Percentiles rank a stretch among this genome's conserved stretches.
Evolutionary conservation across 2,113 vertebrate genomes (phyloP).

Genomic region (Aramus guarauna): DNA sequence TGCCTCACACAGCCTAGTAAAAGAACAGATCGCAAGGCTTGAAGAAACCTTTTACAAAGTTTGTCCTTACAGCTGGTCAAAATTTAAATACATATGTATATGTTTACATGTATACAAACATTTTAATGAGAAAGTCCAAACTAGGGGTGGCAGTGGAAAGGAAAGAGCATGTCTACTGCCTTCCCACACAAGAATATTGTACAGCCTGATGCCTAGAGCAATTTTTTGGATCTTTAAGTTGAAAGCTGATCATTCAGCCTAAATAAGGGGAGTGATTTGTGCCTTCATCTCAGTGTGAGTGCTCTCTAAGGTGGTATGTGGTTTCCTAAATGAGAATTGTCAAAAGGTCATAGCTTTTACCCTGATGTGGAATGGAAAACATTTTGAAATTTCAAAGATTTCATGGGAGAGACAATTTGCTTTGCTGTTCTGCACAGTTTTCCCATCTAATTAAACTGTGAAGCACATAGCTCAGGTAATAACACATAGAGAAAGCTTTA

Average conservation of each 20-base stretch:
- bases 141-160: neutral
- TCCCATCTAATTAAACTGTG: slow-evolving; percentile 24
- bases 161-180: neutral
- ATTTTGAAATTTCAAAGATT: slow-evolving; percentile 9
- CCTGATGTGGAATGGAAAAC: neutral
- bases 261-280: neutral
- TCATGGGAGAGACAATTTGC: neutral
- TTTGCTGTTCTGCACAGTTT: neutral
- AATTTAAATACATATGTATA: neutral
- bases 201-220: neutral
- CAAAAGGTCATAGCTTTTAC: slow-evolving; percentile 8
- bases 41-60: neutral
- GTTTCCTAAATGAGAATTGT: neutral
- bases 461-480: slow-evolving; percentile 6
- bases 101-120: neutral
- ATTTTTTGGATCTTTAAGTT: neutral
- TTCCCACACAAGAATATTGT: neutral
- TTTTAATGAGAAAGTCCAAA: neutral
- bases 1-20: neutral
- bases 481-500: slow-evolving; percentile 16
- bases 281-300: neutral
- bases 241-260: neutral
- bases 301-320: neutral
- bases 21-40: neutral
- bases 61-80: neutral